Evolutionary conservation across 1,140 invertebrate genomes (phyloP).

Genomic region (Hermetia illucens): DNA sequence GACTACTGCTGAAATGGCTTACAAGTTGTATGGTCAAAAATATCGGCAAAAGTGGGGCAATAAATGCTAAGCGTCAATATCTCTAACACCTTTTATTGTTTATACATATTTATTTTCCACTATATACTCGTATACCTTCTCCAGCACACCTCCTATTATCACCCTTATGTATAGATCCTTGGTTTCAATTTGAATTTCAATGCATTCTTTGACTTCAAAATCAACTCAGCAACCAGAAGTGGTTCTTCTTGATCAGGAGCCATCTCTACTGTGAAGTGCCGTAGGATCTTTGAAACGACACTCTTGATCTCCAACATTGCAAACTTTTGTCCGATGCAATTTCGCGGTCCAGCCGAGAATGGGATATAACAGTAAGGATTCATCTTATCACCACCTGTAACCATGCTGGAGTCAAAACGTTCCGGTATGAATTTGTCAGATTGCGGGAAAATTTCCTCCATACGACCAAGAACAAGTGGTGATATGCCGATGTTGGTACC

Average conservation of each 20-base stretch:
- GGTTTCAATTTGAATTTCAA: conserved; percentile 23
- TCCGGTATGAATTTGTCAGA: conserved; percentile 53
- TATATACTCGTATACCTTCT: too few relatives aligned
- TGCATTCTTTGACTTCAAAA: conserved; percentile 30
- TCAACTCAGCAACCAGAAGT: conserved; percentile 30
- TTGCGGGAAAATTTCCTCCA: conserved; percentile 40
- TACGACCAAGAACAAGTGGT: conserved; percentile 38
- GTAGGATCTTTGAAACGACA: conserved; percentile 46
- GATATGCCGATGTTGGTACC: conserved; percentile 34
- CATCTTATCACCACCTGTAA: conserved; percentile 27
- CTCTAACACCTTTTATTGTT: too few relatives aligned
- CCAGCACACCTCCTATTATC: too few relatives aligned
- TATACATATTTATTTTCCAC: too few relatives aligned
- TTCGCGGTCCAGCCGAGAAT: conserved; percentile 48
- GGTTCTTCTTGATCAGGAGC: conserved; percentile 26
- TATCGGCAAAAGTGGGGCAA: too few relatives aligned
- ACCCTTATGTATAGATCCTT: conserved; percentile 12
- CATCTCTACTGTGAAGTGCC: conserved; percentile 40
- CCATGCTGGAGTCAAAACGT: conserved; percentile 47
- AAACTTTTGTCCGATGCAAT: conserved; percentile 66
- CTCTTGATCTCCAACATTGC: conserved; percentile 65
- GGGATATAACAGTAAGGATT: conserved; percentile 42
- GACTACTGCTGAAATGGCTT: too few relatives aligned
- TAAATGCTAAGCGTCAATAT: too few relatives aligned
- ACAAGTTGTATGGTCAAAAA: too few relatives aligned